A percentile compares a stretch with the other conserved stretches of the same genome.
phyloP scores from a whole-genome alignment of 2,888 invertebrate species.

The Drosophila eohydei region DNA sequence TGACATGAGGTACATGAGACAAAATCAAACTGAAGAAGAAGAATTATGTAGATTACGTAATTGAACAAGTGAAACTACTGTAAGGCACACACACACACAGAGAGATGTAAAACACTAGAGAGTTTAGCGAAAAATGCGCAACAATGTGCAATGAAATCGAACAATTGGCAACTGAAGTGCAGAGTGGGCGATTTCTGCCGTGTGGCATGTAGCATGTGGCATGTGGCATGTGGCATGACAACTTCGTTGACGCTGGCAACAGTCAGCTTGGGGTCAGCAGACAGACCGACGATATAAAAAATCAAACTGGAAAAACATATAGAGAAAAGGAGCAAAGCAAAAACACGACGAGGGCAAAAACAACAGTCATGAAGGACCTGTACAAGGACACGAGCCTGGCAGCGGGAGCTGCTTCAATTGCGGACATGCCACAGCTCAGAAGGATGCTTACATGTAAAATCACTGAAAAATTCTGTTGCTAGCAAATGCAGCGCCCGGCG shows the following conservation, averaged over 20 bases:
- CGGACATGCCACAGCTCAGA: conserved; percentile 82
- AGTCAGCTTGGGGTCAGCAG: conserved; percentile 42
- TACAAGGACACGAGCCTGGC: conserved; percentile 28
- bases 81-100: conserved; percentile 36
- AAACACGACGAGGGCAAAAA: conserved; percentile 29
- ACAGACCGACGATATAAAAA: conserved; percentile 24
- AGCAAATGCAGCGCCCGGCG: conserved; percentile 15
- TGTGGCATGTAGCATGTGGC: conserved; percentile 21
- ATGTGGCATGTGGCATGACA: conserved; percentile 66
- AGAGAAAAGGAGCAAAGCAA: conserved; percentile 7
- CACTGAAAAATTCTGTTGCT: conserved; percentile 72
- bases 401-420: conserved; percentile 75
- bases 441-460: conserved; percentile 83
- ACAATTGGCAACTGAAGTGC: conserved; percentile 72
- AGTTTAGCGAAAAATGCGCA: conserved; percentile 67
- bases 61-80: conserved; percentile 75
- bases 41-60: conserved; percentile 81
- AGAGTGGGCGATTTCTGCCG: conserved; percentile 43
- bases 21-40: conserved; percentile 73
- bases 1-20: conserved; percentile 75
- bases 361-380: conserved; percentile 28
- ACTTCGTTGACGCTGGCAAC: conserved; percentile 75
- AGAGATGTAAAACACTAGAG: conserved; percentile 43
- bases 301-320: conserved; percentile 26
- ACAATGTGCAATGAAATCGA: conserved; percentile 79